A percentile compares a stretch with the other conserved stretches of the same genome.
Conservation (phyloP, 2,797 vertebrate species). For the Ctenochaetus hawaiiensis region DNA sequence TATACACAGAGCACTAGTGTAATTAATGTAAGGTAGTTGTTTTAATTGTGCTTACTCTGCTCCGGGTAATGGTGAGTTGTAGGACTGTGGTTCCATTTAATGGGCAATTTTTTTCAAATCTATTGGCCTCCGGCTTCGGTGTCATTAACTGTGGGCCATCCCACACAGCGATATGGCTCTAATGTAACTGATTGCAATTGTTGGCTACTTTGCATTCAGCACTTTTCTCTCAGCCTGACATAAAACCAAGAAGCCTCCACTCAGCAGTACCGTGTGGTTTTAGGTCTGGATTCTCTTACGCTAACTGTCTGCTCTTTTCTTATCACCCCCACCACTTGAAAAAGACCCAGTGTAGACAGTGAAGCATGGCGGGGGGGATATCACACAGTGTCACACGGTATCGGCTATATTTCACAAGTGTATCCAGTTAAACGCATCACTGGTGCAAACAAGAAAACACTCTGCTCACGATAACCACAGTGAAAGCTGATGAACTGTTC, state of each 20-base stretch:
- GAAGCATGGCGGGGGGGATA: neutral
- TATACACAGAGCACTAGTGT: slow-evolving; percentile 10
- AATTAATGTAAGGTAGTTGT: slow-evolving; percentile 45
- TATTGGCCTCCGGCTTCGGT: slow-evolving; percentile 63
- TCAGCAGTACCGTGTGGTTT: slow-evolving; percentile 69
- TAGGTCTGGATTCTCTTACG: slow-evolving; percentile 52
- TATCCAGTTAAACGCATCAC: slow-evolving; percentile 42
- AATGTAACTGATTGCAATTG: slow-evolving; percentile 62
- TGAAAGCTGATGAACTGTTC: slow-evolving; percentile 22
- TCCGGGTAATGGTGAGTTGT: slow-evolving; percentile 53
- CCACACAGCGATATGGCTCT: slow-evolving; percentile 44
- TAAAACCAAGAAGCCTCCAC: slow-evolving; percentile 57
- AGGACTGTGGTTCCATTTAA: slow-evolving; percentile 52
- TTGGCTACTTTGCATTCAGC: slow-evolving; percentile 66
- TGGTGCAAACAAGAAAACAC: slow-evolving; percentile 37
- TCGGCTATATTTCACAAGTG: slow-evolving; percentile 36
- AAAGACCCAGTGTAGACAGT: slow-evolving; percentile 17
- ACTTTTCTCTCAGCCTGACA: slow-evolving; percentile 61
- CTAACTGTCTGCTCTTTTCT: slow-evolving; percentile 62
- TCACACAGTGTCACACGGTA: slow-evolving; percentile 39
- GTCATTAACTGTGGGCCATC: slow-evolving; percentile 56
- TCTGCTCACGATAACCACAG: neutral
- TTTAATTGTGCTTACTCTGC: slow-evolving; percentile 68
- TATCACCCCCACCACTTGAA: slow-evolving; percentile 58
- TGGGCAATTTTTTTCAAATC: slow-evolving; percentile 55